These are phyloP conservation scores for Rhabditophanes sp. DNA, from an alignment of 2,888 invertebrate genomes.

Conservation along the genomic window DNA sequence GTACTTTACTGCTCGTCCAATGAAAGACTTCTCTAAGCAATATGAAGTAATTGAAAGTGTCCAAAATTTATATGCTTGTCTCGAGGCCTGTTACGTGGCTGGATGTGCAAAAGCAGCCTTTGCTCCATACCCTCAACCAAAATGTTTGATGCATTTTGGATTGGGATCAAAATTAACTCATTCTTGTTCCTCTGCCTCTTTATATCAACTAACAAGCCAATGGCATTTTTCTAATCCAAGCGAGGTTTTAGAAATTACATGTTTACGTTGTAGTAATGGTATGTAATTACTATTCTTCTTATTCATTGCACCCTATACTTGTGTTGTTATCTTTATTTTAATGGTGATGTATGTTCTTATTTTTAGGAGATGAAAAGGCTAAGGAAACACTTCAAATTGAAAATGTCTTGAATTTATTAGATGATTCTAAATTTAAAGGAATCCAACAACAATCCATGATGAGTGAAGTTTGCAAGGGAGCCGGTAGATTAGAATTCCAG, in stretches of 20 bases:
- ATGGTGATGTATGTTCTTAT: no score
- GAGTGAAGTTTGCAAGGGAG: conserved; percentile 18
- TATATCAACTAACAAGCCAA: no score
- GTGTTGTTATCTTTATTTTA: no score
- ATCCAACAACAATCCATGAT: conserved; percentile 1
- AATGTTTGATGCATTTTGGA: conserved; percentile 29
- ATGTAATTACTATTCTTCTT: no score
- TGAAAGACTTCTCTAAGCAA: conserved; percentile 22
- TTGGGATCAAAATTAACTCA: conserved; percentile 2
- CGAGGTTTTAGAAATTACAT: no score
- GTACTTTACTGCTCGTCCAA: conserved; percentile 21
- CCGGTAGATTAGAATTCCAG: conserved; percentile 40
- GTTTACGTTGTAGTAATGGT: no score
- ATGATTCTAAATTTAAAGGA: no score
- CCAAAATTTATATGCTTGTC: conserved; percentile 33
- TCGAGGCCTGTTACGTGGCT: conserved; percentile 30
- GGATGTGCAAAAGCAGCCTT: conserved; percentile 29
- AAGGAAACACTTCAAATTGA: conserved; percentile 8
- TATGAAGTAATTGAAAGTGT: conserved; percentile 36
- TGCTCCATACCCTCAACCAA: conserved; percentile 40
- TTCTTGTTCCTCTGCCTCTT: conserved; percentile 7
- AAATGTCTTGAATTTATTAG: background rate
- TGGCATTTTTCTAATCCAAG: no score
- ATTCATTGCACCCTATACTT: no score
- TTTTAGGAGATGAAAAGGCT: no score